Percentiles rank a stretch among this genome's conserved stretches.
Evolutionary conservation across 1,140 invertebrate genomes (phyloP).

Genomic region (Tetraneura akinire): DNA sequence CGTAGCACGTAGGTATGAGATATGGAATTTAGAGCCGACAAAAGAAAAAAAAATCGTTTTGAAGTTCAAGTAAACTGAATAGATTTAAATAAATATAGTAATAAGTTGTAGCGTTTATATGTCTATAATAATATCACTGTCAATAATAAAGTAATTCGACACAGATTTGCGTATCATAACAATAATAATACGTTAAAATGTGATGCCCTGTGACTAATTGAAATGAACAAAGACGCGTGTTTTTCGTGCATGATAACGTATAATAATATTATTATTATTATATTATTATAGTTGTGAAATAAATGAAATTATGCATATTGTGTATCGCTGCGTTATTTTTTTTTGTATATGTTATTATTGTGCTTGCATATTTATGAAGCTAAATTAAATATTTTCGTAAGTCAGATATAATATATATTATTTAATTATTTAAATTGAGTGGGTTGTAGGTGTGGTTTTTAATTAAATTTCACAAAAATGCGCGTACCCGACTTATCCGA

Average conservation of each 20-base stretch:
- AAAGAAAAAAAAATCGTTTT: background rate
- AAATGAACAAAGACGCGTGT: background rate
- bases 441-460: background rate
- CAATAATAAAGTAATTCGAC: slow-evolving; percentile 1
- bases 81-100: background rate
- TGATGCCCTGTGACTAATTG: background rate
- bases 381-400: no score
- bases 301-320: background rate
- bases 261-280: no score
- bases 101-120: no score
- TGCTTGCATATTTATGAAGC: no score
- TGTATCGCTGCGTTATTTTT: no score
- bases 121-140: background rate
- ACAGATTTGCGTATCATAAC: background rate
- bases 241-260: background rate
- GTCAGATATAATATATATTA: background rate
- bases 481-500: background rate
- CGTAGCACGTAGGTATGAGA: no score
- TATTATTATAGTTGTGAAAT: background rate
- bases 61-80: background rate
- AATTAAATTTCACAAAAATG: slow-evolving; percentile 5
- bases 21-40: background rate
- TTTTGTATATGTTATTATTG: background rate
- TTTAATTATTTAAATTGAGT: background rate
- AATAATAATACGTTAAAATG: background rate